Conservation (phyloP, 2,113 vertebrate species). For the Phyllopteryx taeniolatus region DNA sequence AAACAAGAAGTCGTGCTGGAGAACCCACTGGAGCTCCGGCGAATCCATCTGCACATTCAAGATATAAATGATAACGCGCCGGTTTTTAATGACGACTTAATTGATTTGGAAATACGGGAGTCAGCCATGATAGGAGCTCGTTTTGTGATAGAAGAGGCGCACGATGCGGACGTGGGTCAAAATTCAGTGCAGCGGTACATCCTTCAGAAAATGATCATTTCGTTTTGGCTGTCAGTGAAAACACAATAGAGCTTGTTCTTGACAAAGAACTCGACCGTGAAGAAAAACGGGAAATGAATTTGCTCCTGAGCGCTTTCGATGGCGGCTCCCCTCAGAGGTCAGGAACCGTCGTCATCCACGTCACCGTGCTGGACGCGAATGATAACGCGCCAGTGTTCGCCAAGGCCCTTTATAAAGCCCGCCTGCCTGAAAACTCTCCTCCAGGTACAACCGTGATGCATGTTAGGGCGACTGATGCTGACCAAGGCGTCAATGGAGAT, state of each 20-base stretch:
- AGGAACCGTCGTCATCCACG: constrained; percentile 54
- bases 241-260: constrained; percentile 57
- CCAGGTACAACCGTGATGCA: constrained; percentile 40
- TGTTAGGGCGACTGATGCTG: constrained; percentile 74
- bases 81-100: constrained; percentile 45
- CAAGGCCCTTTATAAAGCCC: constrained; percentile 47
- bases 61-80: constrained; percentile 80
- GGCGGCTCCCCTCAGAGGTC: constrained; percentile 65
- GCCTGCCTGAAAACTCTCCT: constrained; percentile 51
- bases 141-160: constrained; percentile 70
- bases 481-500: constrained; percentile 74
- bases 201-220: constrained; percentile 66
- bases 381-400: constrained; percentile 59
- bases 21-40: constrained; percentile 63
- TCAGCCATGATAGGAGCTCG: constrained; percentile 44
- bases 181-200: constrained; percentile 70
- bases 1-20: constrained; percentile 69
- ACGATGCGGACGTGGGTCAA: constrained; percentile 69
- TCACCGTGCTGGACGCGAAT: constrained; percentile 60
- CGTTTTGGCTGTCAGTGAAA: constrained; percentile 45
- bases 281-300: constrained; percentile 26
- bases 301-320: constrained; percentile 59
- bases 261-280: constrained; percentile 66
- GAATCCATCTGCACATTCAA: constrained; percentile 62
- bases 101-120: constrained; percentile 67